Evolutionary conservation across 2,113 vertebrate species (phyloP).

Genomic region (Dicerorhinus sumatrensis): DNA sequence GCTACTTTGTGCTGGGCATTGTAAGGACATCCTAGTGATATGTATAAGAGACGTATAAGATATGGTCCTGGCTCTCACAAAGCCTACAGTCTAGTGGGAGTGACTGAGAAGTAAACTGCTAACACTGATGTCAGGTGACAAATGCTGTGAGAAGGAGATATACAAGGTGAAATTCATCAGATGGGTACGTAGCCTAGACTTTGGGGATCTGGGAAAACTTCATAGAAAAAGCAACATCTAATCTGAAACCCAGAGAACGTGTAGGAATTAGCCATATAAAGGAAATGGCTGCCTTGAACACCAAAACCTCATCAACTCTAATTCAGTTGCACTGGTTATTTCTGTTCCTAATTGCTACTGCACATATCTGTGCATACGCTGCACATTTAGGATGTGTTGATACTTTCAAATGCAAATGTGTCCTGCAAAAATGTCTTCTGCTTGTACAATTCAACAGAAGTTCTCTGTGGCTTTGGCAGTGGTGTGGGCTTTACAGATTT

Average conservation of each 20-base stretch:
- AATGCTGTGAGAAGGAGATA: neutral
- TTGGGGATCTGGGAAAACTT: conserved; percentile 34
- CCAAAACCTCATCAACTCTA: conserved; percentile 77
- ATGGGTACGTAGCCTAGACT: neutral
- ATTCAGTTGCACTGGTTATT: conserved; percentile 79
- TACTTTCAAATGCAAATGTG: conserved; percentile 82
- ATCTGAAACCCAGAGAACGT: conserved; percentile 40
- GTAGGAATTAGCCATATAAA: conserved; percentile 68
- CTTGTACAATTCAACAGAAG: conserved; percentile 73
- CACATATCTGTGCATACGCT: conserved; percentile 75
- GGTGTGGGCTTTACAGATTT: conserved; percentile 14
- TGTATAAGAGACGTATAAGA: neutral
- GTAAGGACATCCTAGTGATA: neutral
- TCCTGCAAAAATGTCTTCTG: conserved; percentile 69
- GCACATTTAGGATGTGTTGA: conserved; percentile 70
- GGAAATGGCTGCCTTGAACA: conserved; percentile 64
- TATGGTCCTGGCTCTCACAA: neutral
- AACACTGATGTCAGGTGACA: neutral
- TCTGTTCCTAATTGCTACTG: conserved; percentile 81
- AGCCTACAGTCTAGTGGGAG: neutral
- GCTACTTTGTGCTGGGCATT: neutral
- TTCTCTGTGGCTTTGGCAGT: conserved; percentile 57
- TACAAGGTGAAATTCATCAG: neutral
- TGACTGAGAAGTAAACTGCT: neutral
- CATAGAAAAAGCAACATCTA: conserved; percentile 48